These are phyloP conservation scores for Lucilia sericata DNA, from an alignment of 1,140 invertebrate species.

Conservation along the genomic window DNA sequence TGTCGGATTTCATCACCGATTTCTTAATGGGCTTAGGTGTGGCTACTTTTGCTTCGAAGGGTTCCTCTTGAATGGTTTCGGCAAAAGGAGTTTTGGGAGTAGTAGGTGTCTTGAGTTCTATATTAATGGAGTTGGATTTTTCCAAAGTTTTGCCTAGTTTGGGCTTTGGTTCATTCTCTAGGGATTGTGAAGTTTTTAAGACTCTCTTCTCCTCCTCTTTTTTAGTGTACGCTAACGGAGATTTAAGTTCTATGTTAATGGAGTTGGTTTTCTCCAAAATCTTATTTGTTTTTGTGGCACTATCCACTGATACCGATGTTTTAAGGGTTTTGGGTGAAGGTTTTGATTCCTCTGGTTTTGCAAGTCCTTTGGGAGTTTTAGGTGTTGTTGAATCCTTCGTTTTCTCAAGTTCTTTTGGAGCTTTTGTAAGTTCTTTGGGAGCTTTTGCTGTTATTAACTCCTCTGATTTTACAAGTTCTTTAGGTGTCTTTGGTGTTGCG, in stretches of 20 bases:
- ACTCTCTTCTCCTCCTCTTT: neutral
- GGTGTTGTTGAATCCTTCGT: neutral
- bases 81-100: neutral
- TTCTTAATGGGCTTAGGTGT: conserved; percentile 59
- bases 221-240: neutral
- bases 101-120: neutral
- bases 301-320: neutral
- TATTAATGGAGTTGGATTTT: conserved; percentile 18
- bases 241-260: conserved; percentile 15
- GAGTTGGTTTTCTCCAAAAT: conserved; percentile 43
- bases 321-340: neutral
- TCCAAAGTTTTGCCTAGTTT: neutral
- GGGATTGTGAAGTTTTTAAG: conserved; percentile 24
- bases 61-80: conserved; percentile 4
- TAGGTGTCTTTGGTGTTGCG: neutral
- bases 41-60: conserved; percentile 46
- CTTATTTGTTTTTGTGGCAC: neutral
- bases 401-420: neutral
- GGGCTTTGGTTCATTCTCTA: conserved; percentile 29
- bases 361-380: neutral
- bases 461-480: neutral
- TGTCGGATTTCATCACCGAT: conserved; percentile 60
- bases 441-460: neutral
- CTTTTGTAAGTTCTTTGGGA: neutral
- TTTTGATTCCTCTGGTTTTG: neutral